A percentile compares a stretch with the other conserved stretches of the same genome.
Conservation (phyloP, 2,113 vertebrate species). For the Psophia crepitans region DNA sequence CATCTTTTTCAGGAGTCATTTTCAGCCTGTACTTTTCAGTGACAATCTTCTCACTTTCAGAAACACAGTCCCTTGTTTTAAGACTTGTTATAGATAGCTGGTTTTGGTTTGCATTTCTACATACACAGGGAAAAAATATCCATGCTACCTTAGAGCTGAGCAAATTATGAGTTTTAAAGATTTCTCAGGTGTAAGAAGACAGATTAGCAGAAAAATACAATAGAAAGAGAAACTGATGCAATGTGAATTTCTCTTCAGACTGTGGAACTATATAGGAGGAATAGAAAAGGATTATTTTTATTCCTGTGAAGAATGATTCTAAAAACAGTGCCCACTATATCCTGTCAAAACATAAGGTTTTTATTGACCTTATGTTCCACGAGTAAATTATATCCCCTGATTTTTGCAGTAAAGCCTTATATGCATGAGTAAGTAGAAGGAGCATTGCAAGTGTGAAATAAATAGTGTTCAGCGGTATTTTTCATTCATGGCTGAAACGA, state of each 20-base stretch:
- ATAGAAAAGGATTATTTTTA: background rate
- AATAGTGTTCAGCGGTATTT: constrained; percentile 23
- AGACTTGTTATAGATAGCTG: background rate
- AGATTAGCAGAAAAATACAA: background rate
- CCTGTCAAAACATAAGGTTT: constrained; percentile 14
- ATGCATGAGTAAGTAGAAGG: background rate
- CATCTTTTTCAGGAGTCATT: background rate
- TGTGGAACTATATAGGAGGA: background rate
- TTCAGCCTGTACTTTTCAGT: background rate
- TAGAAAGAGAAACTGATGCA: background rate
- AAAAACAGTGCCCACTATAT: background rate
- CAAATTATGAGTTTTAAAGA: background rate
- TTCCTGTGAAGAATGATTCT: background rate
- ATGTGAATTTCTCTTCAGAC: background rate
- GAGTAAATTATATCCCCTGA: constrained; percentile 1
- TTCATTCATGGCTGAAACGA: constrained; percentile 24
- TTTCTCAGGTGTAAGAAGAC: background rate
- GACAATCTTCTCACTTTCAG: background rate
- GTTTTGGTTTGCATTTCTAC: background rate
- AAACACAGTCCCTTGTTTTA: background rate
- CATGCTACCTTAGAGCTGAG: background rate
- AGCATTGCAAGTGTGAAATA: constrained; percentile 46
- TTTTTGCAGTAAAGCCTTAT: background rate
- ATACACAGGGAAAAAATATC: background rate
- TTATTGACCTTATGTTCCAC: background rate